Evolutionary conservation across 2,797 vertebrate species (phyloP), one percentile per base, ranked within the genome.

Genomic region (Lindbergichthys nudifrons): DNA sequence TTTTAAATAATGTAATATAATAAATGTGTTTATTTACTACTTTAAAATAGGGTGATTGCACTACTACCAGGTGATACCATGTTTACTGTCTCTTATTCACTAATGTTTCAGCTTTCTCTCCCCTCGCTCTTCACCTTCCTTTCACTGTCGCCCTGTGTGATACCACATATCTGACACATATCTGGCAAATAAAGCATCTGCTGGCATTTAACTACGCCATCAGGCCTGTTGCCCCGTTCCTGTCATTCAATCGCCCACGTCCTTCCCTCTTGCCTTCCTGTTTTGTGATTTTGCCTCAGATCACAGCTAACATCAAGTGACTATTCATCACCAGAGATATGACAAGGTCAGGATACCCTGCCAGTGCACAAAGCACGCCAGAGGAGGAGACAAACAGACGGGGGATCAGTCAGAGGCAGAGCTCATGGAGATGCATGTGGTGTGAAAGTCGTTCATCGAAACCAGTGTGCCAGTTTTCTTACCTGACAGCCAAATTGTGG

Each of bases 221-320:
- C 11, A 23, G 47, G 43, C 43, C 50, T 26, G 43, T 16, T 59
- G 42, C 47, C 18, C 51, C 18, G 48, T 47, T 41, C 32, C 36
- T 39, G 41, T 48, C 43, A 66, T 60, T 50, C 13, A 43, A 36
- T 21, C 19, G 16, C 53, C 51, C 64, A 57, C 15, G 3, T 50
- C 51, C 50, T 65, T 70, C 45, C 52, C 2, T 62, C 50, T 23
- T 30, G 32, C 63, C 43, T 75, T 32, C 36, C 11, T 57, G 51
- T 82, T 77, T 30, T 53, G 66, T 65, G 41, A 77, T 65, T 66
- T 75, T 47, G 15, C 23, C 77, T 14, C 43, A 70, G 30, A 77
- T 69, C 43, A 48, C 36, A 78, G 60, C 52, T 64, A 57, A 66
- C 46, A 54, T 65, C 23, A 23, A 21, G 36, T 13, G 32, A 56